Evolutionary conservation across 2,888 invertebrate genomes (phyloP).

Genomic region (Spatulosminthurus flaviceps): DNA sequence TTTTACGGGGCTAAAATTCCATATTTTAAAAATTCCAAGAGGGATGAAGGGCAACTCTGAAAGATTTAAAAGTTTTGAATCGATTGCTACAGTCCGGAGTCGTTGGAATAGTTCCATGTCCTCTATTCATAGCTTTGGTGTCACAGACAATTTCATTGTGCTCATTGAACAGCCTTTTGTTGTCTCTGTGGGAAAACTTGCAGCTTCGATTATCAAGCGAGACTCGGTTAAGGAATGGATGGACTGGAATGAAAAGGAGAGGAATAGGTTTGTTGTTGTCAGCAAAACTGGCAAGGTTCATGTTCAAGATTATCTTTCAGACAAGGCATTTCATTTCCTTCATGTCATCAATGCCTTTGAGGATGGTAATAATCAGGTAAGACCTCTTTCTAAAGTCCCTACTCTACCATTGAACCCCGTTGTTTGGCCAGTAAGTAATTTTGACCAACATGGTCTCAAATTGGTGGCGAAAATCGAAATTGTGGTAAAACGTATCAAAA

Average conservation of each 20-base stretch:
- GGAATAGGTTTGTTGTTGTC: conserved; percentile 67
- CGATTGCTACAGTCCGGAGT: conserved; percentile 47
- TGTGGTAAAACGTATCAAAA: too few relatives aligned
- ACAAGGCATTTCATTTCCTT: conserved; percentile 68
- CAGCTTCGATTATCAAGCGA: conserved; percentile 50
- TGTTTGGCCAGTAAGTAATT: too few relatives aligned
- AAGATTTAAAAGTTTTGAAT: conserved; percentile 50
- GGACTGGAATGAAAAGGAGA: conserved; percentile 31
- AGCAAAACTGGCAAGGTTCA: conserved; percentile 67
- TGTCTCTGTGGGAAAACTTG: conserved; percentile 49
- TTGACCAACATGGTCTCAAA: conserved; percentile 39
- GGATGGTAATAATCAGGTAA: conserved; percentile 65
- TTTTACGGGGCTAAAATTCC: conserved; percentile 65
- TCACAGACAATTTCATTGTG: conserved; percentile 38
- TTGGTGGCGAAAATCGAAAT: conserved; percentile 25
- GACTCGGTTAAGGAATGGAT: conserved; percentile 50
- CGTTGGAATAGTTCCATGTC: conserved; percentile 53
- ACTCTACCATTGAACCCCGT: too few relatives aligned
- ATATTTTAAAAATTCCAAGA: conserved; percentile 65
- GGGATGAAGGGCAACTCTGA: conserved; percentile 51
- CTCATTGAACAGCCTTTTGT: conserved; percentile 49
- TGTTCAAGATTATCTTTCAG: conserved; percentile 65
- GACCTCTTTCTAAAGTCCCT: background rate
- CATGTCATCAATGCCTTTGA: conserved; percentile 70
- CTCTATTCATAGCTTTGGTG: conserved; percentile 49